These are phyloP conservation scores for Chloroceryle aenea DNA, from an alignment of 2,113 vertebrate genomes.

Conservation along the genomic window DNA sequence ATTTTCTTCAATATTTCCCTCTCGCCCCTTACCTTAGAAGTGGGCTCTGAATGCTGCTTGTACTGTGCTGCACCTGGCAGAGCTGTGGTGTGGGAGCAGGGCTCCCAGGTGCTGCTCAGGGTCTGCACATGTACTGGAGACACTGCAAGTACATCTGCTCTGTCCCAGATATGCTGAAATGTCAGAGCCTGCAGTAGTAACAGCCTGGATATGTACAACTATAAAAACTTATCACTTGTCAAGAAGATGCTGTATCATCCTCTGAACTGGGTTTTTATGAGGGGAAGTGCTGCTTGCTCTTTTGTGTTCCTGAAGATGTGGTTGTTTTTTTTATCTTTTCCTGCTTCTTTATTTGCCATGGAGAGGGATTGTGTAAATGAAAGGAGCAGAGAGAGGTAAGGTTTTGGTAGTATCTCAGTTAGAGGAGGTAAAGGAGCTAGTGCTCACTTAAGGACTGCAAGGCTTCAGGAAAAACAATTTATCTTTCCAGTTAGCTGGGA, in stretches of 20 bases:
- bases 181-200: not conserved
- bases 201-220: not conserved
- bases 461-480: not conserved
- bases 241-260: not conserved
- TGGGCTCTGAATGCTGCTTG: not conserved
- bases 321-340: not conserved
- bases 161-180: not conserved
- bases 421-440: not conserved
- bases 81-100: not conserved
- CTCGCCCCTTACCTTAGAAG: not conserved
- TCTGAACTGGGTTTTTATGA: not conserved
- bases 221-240: not conserved
- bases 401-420: not conserved
- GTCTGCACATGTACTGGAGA: rapidly evolving
- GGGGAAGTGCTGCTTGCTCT: not conserved
- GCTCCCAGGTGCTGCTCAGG: not conserved
- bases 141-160: not conserved
- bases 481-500: not conserved
- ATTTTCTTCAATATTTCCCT: not conserved
- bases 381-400: not conserved
- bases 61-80: not conserved
- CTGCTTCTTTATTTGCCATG: not conserved
- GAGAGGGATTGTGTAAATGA: not conserved
- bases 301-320: not conserved
- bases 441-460: not conserved